A percentile compares a stretch with the other conserved stretches of the same genome.
Conservation (phyloP, 2,888 invertebrate genomes). For the Branchellion lobata region DNA sequence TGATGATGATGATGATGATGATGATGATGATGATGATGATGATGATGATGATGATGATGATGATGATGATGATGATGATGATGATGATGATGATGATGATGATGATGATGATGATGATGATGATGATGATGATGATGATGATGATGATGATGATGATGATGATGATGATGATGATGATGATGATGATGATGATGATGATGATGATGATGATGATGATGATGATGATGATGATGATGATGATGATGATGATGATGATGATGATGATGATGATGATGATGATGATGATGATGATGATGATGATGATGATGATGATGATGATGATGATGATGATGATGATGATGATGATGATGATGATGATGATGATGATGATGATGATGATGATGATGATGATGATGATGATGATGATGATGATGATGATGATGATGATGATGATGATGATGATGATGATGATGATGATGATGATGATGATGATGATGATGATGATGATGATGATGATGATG, state of each 20-base stretch:
- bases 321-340: constrained; percentile 39
- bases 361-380: constrained; percentile 40
- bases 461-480: constrained; percentile 5
- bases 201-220: constrained; percentile 12
- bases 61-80: constrained; percentile 31
- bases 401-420: constrained; percentile 36
- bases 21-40: constrained; percentile 26
- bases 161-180: constrained; percentile 9
- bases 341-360: constrained; percentile 40
- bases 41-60: constrained; percentile 1
- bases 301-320: constrained; percentile 39
- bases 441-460: constrained; percentile 32
- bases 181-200: constrained; percentile 16
- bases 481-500: constrained; percentile 9
- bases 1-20: constrained; percentile 11
- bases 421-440: constrained; percentile 1
- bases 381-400: constrained; percentile 35
- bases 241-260: neutral
- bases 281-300: constrained; percentile 17
- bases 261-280: neutral
- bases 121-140: constrained; percentile 11
- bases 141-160: constrained; percentile 24
- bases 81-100: constrained; percentile 13
- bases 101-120: constrained; percentile 33
- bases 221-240: neutral